Evolutionary conservation across 2,888 invertebrate species (phyloP), one percentile per base, ranked within the genome.

Genomic region (Melanostoma mellinum): DNA sequence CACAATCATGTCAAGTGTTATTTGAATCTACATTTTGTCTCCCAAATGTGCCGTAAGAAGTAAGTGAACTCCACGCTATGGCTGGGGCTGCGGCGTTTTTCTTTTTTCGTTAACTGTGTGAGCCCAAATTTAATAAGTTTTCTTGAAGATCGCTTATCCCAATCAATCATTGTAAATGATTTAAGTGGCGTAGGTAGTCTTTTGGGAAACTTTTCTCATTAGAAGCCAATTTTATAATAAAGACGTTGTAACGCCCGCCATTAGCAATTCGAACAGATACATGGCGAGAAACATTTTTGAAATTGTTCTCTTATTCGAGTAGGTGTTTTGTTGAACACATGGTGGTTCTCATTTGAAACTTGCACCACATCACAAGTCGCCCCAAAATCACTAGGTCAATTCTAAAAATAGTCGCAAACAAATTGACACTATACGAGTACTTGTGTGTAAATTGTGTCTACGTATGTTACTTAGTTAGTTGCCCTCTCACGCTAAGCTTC

Each of bases 381-480:
- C 68, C 20, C 82, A 82, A 82, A 78, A 78, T 82, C 82, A 82
- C 73, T 82, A 44, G 82, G 82, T 82, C 82, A 82, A 63, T 61
- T 82, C 82, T 82, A 82, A 73, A 82, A 82, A 74, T 82, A 82
- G 77, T 63, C 77, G 40, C 56, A 73, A 82, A 63, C 72, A 53
- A 82, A 73, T 74, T 67, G 36, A 52, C 40, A 50, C 65, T 56
- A 56, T 55, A 6, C 10, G 40, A 10, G n/a, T 35, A 33, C 36
- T 32, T 33, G 20, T 72, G 42, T 50, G 46, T 52, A 35, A 40
- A 35, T 6, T 61, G 6, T 48, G 46, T 35, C 3, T 42, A 50
- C 32, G 33, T 50, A 20, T 56, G 9, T 67, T 53, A 32, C 4
- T 9, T 48, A 9, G 44, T 30, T 9, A 30, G 10, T 65, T 10